Base-by-base conservation (phyloP, 2,797 vertebrate species). In the Moxostoma hubbsi region DNA sequence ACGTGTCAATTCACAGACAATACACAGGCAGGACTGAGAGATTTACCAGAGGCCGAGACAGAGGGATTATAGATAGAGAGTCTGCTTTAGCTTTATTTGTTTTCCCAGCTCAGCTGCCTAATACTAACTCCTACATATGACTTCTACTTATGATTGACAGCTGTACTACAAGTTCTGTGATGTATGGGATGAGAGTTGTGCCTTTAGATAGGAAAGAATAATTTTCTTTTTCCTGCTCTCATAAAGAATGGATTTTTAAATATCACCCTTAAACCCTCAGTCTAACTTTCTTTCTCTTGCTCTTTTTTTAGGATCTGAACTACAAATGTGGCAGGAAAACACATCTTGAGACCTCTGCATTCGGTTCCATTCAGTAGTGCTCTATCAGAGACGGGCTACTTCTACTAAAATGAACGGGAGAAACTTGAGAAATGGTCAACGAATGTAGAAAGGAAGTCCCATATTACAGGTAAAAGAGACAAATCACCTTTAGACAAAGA, bases 1-100 rank as follows among this genome's bases (percentile, higher is more conserved):
- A 89, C 90, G 91, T 93, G 92, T 93, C 92, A 94, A 93, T 91
- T 88, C 89, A 87, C 89, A 89, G 91, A 86, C 92, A 94, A 93
- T 91, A 89, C 89, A 87, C 89, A 89, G 91, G 87, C 89, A 87
- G 90, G 92, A 89, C 91, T 88, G 89, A 89, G 89, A 90, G 81
- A 78, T 79, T 81, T 81, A 73, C 47, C 79, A 75, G 15, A 57
- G 69, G 36, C 24, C 73, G 18, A 51, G 69, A 53, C 55, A 49
- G 46, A 47, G 65, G 69, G 67, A 84, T 79, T 72, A 24, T 10
- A 79, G 70, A 51, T 36, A 46, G 54, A 74, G 79, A 65, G 65
- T 63, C 57, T 36, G 18, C 36, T 79, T 83, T 58, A 65, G 54
- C 49, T 76, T 76, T 83, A 80, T 81, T 86, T 81, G 69, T 81